Conservation (phyloP, 30 jellyfish, hydroid and myxozoan genomes). For the Cassiopea xamachana region DNA sequence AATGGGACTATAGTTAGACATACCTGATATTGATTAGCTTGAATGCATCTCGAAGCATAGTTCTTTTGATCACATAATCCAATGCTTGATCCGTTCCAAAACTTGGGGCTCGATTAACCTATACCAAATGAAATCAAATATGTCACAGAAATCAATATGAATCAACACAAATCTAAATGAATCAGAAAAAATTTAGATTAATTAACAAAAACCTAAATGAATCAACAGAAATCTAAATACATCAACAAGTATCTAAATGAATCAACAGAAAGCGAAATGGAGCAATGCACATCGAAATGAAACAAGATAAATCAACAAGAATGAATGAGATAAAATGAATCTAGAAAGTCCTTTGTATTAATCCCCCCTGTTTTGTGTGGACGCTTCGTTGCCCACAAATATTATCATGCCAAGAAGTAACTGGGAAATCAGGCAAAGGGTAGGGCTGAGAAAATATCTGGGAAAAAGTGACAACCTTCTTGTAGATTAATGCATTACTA, state of each 20-base stretch:
- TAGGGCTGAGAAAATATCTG: too few relatives aligned
- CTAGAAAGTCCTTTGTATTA: too few relatives aligned
- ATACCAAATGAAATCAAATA: not conserved
- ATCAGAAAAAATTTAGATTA: not conserved
- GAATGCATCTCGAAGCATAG: constrained; percentile 74
- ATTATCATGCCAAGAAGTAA: too few relatives aligned
- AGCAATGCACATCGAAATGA: not conserved
- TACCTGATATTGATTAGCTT: constrained; percentile 83
- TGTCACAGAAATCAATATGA: not conserved
- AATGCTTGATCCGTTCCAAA: constrained; percentile 91
- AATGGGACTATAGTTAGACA: not conserved
- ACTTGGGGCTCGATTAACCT: constrained; percentile 95
- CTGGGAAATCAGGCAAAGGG: too few relatives aligned
- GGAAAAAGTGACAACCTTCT: not conserved
- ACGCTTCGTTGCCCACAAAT: too few relatives aligned
- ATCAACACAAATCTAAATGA: not conserved
- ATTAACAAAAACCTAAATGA: too few relatives aligned
- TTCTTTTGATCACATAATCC: constrained; percentile 73
- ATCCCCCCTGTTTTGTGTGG: too few relatives aligned
- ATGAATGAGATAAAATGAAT: too few relatives aligned
- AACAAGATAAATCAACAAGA: not conserved
- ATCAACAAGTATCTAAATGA: not conserved
- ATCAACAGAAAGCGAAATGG: not conserved
- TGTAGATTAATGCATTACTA: not conserved
- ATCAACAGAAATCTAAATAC: not conserved